These are phyloP conservation scores for Trachymyrmex cornetzi DNA, from an alignment of 1,140 invertebrate species.

Conservation along the genomic window DNA sequence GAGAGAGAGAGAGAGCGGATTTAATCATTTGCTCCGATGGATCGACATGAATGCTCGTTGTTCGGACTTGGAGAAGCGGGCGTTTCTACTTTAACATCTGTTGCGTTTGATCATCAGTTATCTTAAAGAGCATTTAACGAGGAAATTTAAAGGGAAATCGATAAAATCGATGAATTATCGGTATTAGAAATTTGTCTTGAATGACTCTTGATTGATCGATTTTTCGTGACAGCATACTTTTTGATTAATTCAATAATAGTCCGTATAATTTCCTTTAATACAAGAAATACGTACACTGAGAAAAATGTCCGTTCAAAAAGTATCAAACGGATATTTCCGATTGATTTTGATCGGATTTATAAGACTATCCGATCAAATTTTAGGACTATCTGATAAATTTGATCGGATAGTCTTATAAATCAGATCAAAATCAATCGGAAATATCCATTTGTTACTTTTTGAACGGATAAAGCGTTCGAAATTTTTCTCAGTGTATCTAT, in stretches of 20 bases:
- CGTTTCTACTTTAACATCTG: constrained; percentile 37
- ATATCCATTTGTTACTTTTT: too few relatives aligned
- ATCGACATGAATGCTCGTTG: constrained; percentile 67
- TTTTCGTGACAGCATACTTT: background rate
- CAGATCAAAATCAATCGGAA: too few relatives aligned
- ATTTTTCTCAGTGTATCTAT: too few relatives aligned
- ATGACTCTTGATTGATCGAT: background rate
- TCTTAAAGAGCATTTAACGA: constrained; percentile 32
- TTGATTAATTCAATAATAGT: background rate
- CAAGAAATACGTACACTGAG: too few relatives aligned
- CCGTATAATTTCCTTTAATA: background rate
- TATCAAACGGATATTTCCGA: too few relatives aligned
- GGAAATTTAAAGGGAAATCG: constrained; percentile 27
- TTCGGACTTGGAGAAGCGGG: constrained; percentile 37
- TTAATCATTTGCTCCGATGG: constrained; percentile 71
- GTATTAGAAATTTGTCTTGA: constrained; percentile 2
- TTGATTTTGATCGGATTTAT: too few relatives aligned
- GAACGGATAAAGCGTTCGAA: too few relatives aligned
- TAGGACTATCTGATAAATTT: too few relatives aligned
- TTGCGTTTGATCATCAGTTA: constrained; percentile 31
- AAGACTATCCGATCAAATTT: too few relatives aligned
- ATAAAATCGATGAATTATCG: background rate
- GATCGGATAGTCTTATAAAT: too few relatives aligned
- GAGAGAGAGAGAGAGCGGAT: too few relatives aligned
- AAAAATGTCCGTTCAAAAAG: too few relatives aligned